A percentile compares a stretch with the other conserved stretches of the same genome.
Conservation (phyloP, 2,888 invertebrate species). For the Acanthoscelides obtectus region DNA sequence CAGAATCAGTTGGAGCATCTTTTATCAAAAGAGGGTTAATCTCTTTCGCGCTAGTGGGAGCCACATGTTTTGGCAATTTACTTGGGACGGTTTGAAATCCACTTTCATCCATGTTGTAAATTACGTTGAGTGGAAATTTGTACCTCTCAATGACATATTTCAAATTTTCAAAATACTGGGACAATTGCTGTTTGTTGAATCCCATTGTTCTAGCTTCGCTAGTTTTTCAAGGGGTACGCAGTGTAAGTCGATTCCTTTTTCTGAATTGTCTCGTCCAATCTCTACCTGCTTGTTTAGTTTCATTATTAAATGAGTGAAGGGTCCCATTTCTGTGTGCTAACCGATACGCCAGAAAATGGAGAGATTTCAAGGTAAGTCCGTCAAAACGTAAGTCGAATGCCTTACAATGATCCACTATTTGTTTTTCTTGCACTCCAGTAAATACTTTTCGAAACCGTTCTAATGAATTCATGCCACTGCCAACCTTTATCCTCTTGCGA, state of each 20-base stretch:
- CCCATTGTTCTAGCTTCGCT: no score
- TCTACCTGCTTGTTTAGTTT: conserved; percentile 13
- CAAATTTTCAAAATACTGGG: no score
- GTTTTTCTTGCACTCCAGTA: conserved; percentile 5
- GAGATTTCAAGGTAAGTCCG: not conserved
- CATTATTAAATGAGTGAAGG: conserved; percentile 5
- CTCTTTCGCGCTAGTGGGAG: no score
- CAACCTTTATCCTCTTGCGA: conserved; percentile 7
- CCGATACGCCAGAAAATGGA: conserved; percentile 7
- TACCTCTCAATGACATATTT: no score
- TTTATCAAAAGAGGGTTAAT: no score
- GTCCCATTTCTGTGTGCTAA: conserved; percentile 9
- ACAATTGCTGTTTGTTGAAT: no score
- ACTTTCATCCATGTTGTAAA: no score
- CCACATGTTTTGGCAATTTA: no score
- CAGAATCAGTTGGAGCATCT: no score
- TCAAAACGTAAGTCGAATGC: conserved; percentile 8
- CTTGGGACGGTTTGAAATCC: no score
- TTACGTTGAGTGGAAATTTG: no score
- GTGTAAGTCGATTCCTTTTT: conserved; percentile 11
- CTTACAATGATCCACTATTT: conserved; percentile 10
- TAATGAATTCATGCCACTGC: conserved; percentile 4
- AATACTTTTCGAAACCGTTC: conserved; percentile 7
- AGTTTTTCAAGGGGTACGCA: conserved; percentile 12
- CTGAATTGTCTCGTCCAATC: conserved; percentile 12